phyloP scores from a whole-genome alignment of 30 jellyfish, hydroid and myxozoan genomes.

The Cassiopea xamachana region DNA sequence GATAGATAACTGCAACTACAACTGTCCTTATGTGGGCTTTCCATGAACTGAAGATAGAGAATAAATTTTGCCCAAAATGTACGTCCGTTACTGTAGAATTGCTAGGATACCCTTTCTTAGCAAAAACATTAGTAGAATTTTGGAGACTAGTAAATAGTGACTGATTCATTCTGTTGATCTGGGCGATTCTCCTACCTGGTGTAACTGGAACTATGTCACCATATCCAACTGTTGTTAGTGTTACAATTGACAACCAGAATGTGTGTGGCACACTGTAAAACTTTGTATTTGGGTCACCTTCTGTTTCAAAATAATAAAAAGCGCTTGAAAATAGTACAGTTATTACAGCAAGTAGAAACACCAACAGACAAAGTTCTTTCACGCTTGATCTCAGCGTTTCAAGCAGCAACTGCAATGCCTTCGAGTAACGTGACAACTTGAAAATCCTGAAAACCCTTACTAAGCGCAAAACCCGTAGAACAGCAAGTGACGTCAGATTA shows the following conservation, averaged over 20 bases:
- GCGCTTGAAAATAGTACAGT: conserved; percentile 80
- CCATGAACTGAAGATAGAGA: too few relatives aligned
- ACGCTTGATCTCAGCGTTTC: conserved; percentile 80
- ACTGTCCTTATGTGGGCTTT: too few relatives aligned
- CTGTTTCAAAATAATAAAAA: conserved; percentile 77
- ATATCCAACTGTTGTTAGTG: conserved; percentile 93
- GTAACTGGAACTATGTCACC: conserved; percentile 93
- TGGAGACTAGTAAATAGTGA: too few relatives aligned
- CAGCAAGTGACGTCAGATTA: conserved; percentile 74
- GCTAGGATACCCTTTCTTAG: too few relatives aligned
- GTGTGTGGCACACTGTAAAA: conserved; percentile 92
- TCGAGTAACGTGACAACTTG: conserved; percentile 87
- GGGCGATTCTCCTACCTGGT: conserved; percentile 40
- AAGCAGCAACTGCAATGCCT: conserved; percentile 78
- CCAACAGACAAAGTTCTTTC: conserved; percentile 74
- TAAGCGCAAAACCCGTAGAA: conserved; percentile 82
- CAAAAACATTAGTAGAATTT: too few relatives aligned
- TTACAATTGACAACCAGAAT: conserved; percentile 86
- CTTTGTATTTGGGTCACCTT: conserved; percentile 49
- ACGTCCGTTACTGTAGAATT: too few relatives aligned
- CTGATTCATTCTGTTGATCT: too few relatives aligned
- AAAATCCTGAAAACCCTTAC: conserved; percentile 89
- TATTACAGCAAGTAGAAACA: conserved; percentile 65
- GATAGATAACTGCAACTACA: too few relatives aligned
- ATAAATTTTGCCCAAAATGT: too few relatives aligned